Conservation (phyloP, 2,797 vertebrate genomes). For the Masticophis lateralis region DNA sequence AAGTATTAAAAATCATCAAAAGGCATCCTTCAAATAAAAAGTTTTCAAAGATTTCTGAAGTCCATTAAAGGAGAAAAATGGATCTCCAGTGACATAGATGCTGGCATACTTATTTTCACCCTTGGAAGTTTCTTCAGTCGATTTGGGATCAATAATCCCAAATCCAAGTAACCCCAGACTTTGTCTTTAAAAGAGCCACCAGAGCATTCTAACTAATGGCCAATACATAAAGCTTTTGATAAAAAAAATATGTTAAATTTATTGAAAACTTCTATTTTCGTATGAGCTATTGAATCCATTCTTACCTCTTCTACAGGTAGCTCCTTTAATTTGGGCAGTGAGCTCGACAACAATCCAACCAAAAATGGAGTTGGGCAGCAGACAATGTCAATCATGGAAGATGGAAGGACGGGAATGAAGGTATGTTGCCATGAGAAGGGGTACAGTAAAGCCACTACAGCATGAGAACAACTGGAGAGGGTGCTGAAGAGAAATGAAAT, state of each 20-base stretch:
- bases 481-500: conserved; percentile 76
- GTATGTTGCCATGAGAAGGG: conserved; percentile 99
- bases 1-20: neutral
- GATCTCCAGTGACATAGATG: neutral
- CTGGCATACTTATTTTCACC: neutral
- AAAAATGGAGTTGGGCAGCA: conserved; percentile 98
- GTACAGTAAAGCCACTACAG: conserved; percentile 95
- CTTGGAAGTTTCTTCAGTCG: neutral
- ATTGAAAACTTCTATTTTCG: neutral
- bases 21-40: neutral
- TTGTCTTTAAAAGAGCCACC: neutral
- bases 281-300: neutral
- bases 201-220: neutral
- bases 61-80: neutral
- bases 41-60: neutral
- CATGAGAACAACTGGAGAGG: conserved; percentile 92
- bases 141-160: neutral
- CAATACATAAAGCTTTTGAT: neutral
- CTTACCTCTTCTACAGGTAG: conserved; percentile 95
- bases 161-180: neutral
- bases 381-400: conserved; percentile 97
- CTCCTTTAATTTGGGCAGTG: conserved; percentile 94
- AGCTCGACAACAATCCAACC: conserved; percentile 94
- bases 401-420: conserved; percentile 96
- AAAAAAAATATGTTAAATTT: neutral